Evolutionary conservation across 2,888 invertebrate species (phyloP).

Genomic region (Orchestes rusci): DNA sequence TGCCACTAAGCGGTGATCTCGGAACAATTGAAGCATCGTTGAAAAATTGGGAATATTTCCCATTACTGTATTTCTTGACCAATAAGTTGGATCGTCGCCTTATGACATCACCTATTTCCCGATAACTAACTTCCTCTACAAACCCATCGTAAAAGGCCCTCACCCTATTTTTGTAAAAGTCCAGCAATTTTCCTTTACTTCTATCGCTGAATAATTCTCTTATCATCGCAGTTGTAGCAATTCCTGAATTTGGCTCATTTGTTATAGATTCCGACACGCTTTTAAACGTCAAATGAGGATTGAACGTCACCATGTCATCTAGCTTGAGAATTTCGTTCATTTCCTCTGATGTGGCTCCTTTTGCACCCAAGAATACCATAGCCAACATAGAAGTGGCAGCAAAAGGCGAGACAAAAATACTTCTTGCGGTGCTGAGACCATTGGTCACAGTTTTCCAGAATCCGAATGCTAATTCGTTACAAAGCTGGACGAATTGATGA

Average conservation of each 20-base stretch:
- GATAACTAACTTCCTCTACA: slow-evolving; percentile 79
- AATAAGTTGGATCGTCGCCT: slow-evolving; percentile 72
- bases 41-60: slow-evolving; percentile 68
- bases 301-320: slow-evolving; percentile 85
- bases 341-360: slow-evolving; percentile 81
- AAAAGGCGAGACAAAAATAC: slow-evolving; percentile 76
- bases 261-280: slow-evolving; percentile 77
- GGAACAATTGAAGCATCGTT: slow-evolving; percentile 65
- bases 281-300: slow-evolving; percentile 79
- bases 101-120: slow-evolving; percentile 75
- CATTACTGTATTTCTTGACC: slow-evolving; percentile 70
- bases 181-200: slow-evolving; percentile 69
- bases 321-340: slow-evolving; percentile 80
- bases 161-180: slow-evolving; percentile 82
- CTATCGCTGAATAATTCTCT: slow-evolving; percentile 78
- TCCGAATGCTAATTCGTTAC: slow-evolving; percentile 78
- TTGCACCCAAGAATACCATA: slow-evolving; percentile 83
- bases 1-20: slow-evolving; percentile 70
- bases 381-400: slow-evolving; percentile 80
- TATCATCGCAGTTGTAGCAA: slow-evolving; percentile 73
- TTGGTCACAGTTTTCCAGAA: slow-evolving; percentile 70
- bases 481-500: slow-evolving; percentile 68
- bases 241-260: slow-evolving; percentile 58
- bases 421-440: slow-evolving; percentile 66
- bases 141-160: slow-evolving; percentile 82